Evolutionary conservation across 2,113 vertebrate genomes (phyloP).

Genomic region (Chionis minor): DNA sequence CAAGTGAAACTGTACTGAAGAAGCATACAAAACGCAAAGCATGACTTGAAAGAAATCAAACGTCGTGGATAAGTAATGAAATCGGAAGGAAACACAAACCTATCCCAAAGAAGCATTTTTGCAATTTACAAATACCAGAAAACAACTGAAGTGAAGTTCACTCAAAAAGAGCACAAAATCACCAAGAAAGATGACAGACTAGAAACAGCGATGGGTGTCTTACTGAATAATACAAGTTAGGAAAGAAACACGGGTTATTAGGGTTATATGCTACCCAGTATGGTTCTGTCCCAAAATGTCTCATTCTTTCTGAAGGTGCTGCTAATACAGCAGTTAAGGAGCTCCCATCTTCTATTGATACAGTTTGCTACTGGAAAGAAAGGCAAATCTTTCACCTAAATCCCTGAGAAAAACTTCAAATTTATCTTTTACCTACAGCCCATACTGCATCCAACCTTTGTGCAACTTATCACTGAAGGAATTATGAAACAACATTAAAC

Average conservation of each 20-base stretch:
- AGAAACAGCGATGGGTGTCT: not conserved
- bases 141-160: not conserved
- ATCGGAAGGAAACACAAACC: not conserved
- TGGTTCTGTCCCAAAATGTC: not conserved
- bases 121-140: not conserved
- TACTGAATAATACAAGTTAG: not conserved
- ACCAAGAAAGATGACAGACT: not conserved
- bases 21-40: not conserved
- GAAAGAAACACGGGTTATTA: not conserved
- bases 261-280: not conserved
- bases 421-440: not conserved
- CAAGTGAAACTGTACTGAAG: not conserved
- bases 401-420: not conserved
- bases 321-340: not conserved
- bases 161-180: not conserved
- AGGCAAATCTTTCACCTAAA: not conserved
- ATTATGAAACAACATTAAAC: not conserved
- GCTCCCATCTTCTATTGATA: not conserved
- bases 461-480: not conserved
- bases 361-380: not conserved
- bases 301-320: not conserved
- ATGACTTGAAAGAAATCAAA: not conserved
- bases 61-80: accelerated
- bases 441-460: not conserved
- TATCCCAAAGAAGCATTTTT: not conserved